Percentiles rank a stretch among this genome's conserved stretches.
These are phyloP conservation scores for Hirtodrosophila histrioides DNA, from an alignment of 2,888 invertebrate genomes.

Conservation along the genomic window DNA sequence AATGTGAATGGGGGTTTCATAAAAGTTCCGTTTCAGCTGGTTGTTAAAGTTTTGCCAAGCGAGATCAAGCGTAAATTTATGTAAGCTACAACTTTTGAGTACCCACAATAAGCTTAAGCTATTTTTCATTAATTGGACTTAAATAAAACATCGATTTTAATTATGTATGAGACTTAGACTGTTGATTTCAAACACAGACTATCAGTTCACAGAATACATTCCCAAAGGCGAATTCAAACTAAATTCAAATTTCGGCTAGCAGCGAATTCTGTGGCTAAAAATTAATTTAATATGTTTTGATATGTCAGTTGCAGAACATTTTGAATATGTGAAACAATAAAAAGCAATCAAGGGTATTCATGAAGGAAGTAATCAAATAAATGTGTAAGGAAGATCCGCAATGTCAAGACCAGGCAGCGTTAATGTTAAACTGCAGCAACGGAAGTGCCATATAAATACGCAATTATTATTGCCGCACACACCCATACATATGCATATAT, in stretches of 20 bases:
- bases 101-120: not conserved
- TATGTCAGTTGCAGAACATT: conserved; percentile 15
- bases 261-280: too few relatives aligned
- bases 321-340: conserved; percentile 35
- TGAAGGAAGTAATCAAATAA: conserved; percentile 47
- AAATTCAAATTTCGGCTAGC: too few relatives aligned
- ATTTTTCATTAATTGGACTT: conserved; percentile 1
- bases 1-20: conserved; percentile 11
- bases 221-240: too few relatives aligned
- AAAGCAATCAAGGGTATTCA: conserved; percentile 33
- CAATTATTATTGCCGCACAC: conserved; percentile 46
- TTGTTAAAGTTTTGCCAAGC: conserved; percentile 22
- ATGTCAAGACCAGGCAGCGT: conserved; percentile 32
- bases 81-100: conserved; percentile 22
- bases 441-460: conserved; percentile 56
- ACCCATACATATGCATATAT: conserved; percentile 3
- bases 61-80: conserved; percentile 5
- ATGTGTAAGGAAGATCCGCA: conserved; percentile 21
- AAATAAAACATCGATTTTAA: not conserved
- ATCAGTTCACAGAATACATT: too few relatives aligned
- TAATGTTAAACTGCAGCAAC: conserved; percentile 39
- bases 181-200: too few relatives aligned
- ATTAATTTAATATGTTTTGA: not conserved
- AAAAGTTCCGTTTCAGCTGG: conserved; percentile 9
- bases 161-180: not conserved